Conservation (phyloP, 2,888 invertebrate species). For the Acrobasis suavella region DNA sequence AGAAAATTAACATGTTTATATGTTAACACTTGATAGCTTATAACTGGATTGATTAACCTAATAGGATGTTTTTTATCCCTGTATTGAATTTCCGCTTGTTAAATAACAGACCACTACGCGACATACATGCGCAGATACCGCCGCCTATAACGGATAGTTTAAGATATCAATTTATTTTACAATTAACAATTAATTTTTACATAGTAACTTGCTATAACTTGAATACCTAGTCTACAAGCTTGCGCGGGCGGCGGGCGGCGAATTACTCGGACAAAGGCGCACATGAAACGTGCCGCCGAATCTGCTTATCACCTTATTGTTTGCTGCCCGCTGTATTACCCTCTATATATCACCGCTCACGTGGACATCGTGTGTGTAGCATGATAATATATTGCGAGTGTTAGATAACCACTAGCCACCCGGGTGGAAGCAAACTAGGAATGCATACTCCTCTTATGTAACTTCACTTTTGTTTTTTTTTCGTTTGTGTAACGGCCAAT, state of each 20-base stretch:
- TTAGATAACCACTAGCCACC: constrained; percentile 32
- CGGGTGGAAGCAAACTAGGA: constrained; percentile 8
- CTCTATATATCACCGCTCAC: constrained; percentile 68
- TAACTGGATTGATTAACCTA: too few relatives aligned
- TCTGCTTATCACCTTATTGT: constrained; percentile 78
- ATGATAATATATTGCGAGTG: constrained; percentile 44
- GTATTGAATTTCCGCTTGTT: too few relatives aligned
- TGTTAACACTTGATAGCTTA: too few relatives aligned
- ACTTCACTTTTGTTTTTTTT: background rate
- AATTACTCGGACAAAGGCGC: constrained; percentile 74
- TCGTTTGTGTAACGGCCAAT: too few relatives aligned
- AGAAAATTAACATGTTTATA: too few relatives aligned
- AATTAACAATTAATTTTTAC: too few relatives aligned
- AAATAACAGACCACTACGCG: too few relatives aligned
- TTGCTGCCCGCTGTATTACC: constrained; percentile 68
- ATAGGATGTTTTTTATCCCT: too few relatives aligned
- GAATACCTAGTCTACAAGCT: background rate
- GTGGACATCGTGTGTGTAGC: constrained; percentile 51
- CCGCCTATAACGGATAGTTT: too few relatives aligned
- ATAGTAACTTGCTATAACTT: too few relatives aligned
- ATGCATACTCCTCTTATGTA: background rate
- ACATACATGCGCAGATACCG: too few relatives aligned
- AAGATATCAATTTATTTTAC: too few relatives aligned
- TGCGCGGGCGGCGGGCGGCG: constrained; percentile 31
- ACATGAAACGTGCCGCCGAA: constrained; percentile 77